These are phyloP conservation scores for Euglossa dilemma DNA, from an alignment of 1,140 invertebrate genomes.

Conservation along the genomic window DNA sequence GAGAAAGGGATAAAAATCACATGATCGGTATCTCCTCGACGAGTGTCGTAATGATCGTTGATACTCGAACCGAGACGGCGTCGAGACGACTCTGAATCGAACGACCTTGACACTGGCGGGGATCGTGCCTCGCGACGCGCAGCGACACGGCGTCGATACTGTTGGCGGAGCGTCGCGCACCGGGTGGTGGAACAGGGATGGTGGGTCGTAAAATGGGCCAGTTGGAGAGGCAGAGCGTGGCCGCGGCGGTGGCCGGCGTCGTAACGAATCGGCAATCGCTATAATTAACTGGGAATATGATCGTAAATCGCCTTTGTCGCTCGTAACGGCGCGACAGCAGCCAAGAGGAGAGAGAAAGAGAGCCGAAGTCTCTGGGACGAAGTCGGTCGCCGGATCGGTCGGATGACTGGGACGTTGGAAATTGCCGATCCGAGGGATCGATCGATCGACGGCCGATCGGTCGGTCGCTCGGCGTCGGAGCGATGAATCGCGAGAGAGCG, in stretches of 20 bases:
- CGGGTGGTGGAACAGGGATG: neutral
- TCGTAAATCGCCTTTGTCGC: constrained; percentile 50
- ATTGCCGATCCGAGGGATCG: constrained; percentile 34
- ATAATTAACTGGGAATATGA: constrained; percentile 42
- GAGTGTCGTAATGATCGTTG: too few relatives aligned
- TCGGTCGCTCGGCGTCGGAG: neutral
- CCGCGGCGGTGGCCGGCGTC: neutral
- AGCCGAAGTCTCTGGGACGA: neutral
- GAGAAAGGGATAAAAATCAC: too few relatives aligned
- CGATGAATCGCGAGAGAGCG: constrained; percentile 26
- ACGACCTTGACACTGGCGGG: neutral
- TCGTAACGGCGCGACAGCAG: neutral
- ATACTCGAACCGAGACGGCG: too few relatives aligned
- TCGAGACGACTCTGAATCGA: too few relatives aligned
- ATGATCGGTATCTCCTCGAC: too few relatives aligned
- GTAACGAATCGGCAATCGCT: constrained; percentile 43
- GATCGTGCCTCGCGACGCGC: too few relatives aligned
- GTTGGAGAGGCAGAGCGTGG: neutral
- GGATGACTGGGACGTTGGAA: constrained; percentile 34
- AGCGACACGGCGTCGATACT: too few relatives aligned
- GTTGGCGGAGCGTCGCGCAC: neutral
- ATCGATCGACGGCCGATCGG: neutral
- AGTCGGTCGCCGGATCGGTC: neutral
- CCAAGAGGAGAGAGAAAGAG: neutral
- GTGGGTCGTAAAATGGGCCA: neutral